phyloP scores from a whole-genome alignment of 2,113 vertebrate genomes.

The Gasterosteus aculeatus region DNA sequence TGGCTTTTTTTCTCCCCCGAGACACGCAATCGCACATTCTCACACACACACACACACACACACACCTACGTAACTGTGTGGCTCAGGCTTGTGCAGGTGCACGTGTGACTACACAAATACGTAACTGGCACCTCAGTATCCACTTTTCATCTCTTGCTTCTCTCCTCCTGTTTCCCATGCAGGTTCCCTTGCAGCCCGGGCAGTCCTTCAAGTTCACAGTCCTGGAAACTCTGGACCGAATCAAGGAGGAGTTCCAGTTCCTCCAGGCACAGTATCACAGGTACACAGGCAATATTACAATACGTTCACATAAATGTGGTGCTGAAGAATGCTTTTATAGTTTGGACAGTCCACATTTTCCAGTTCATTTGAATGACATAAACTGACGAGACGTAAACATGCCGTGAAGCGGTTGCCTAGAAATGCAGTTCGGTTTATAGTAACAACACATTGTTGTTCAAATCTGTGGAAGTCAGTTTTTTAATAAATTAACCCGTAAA shows the following conservation, averaged over 20 bases:
- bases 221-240: conserved; percentile 90
- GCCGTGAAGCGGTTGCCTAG: background rate
- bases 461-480: conserved; percentile 2
- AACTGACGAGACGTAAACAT: background rate
- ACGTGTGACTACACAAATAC: background rate
- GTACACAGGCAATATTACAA: conserved; percentile 63
- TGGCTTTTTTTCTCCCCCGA: conserved; percentile 42
- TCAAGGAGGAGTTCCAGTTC: conserved; percentile 95
- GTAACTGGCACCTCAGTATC: background rate
- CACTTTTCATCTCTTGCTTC: conserved; percentile 28
- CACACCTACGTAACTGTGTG: background rate
- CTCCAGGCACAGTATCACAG: conserved; percentile 94
- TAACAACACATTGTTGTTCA: conserved; percentile 3
- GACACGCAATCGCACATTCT: conserved; percentile 10
- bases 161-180: conserved; percentile 15
- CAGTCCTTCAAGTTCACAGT: conserved; percentile 94
- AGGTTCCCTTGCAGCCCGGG: conserved; percentile 88
- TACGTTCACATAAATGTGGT: background rate
- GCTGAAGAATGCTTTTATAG: background rate
- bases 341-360: too few relatives aligned
- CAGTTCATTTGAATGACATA: background rate
- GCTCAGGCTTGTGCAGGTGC: background rate
- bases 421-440: background rate
- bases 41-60: background rate
- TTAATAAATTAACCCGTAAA: conserved; percentile 19